Base-by-base conservation (phyloP, 2,797 vertebrate species). In the Craterocephalus amniculus region DNA sequence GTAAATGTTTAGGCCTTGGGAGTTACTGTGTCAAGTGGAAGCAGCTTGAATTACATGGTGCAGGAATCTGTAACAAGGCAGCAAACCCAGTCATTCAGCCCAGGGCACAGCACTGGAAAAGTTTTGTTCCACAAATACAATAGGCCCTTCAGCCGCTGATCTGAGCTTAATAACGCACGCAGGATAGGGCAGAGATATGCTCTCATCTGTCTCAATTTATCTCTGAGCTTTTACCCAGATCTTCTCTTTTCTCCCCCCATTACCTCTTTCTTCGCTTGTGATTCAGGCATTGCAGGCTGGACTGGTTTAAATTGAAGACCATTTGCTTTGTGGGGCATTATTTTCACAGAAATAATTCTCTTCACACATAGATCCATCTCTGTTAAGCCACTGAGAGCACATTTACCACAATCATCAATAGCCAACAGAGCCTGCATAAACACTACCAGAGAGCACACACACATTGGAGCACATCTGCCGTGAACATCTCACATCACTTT, bases 121-220 rank as follows among this genome's bases (percentile, higher is more conserved):
- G 54, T 63, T 76, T 56, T 74, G 40, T 55, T 81, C 60, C 5
- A 0, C 65, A 83, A 84, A 68, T 71, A 84, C 65, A 78, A 73
- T 29, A n/a, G 48, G 34, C 61, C 52, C 55, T 80, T 82, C 67
- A 83, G 63, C 71, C 40, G 54, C 72, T 60, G 58, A 81, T 75
- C 68, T 79, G 64, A 81, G 69, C 63, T 58, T 69, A 81, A 81
- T 68, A 59, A 73, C 48, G 48, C 22, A 54, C 43, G 54, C 62
- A 61, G 67, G 70, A 76, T 62, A 65, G 43, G 49, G 57, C 31
- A 36, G 56, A 64, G 40, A 72, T 70, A 52, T 66, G 49, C 68
- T 73, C 74, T 72, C 57, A 65, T 58, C 58, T 56, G 26, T 74
- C 58, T 76, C 35, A 8, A n/a, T 62, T 58, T 57, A 54, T 65